Evolutionary conservation across 2,888 invertebrate species (phyloP).

Genomic region (Aricia artaxerxes): DNA sequence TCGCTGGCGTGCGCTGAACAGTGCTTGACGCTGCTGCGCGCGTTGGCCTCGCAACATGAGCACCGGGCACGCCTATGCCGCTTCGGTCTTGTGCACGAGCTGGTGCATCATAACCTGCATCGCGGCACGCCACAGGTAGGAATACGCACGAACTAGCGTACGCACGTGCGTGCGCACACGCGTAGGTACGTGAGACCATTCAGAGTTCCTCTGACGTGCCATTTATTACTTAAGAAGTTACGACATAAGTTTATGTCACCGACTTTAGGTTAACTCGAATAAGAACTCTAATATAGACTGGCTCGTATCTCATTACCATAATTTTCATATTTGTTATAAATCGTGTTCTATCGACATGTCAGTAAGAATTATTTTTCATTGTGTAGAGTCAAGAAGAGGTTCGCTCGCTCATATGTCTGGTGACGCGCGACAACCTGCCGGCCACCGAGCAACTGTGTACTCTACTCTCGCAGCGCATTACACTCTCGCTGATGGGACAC

Average conservation of each 20-base stretch:
- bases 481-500: slow-evolving; percentile 88
- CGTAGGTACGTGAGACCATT: background rate
- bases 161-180: too few relatives aligned
- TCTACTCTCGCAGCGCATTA: slow-evolving; percentile 90
- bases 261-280: too few relatives aligned
- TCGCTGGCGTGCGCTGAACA: slow-evolving; percentile 96
- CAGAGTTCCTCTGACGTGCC: too few relatives aligned
- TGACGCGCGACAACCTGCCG: slow-evolving; percentile 91
- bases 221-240: too few relatives aligned
- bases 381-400: slow-evolving; percentile 91
- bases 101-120: slow-evolving; percentile 94
- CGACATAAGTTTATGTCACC: too few relatives aligned
- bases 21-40: slow-evolving; percentile 93
- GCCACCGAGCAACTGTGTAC: slow-evolving; percentile 92
- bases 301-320: too few relatives aligned
- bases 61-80: slow-evolving; percentile 88
- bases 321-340: too few relatives aligned
- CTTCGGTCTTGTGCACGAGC: slow-evolving; percentile 92
- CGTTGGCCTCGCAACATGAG: slow-evolving; percentile 89
- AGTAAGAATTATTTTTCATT: background rate
- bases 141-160: background rate
- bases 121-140: slow-evolving; percentile 88
- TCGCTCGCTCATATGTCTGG: slow-evolving; percentile 90
- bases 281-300: too few relatives aligned
- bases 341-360: background rate